These are phyloP conservation scores for Fopius arisanus DNA, from an alignment of 1,140 invertebrate genomes.

Conservation along the genomic window DNA sequence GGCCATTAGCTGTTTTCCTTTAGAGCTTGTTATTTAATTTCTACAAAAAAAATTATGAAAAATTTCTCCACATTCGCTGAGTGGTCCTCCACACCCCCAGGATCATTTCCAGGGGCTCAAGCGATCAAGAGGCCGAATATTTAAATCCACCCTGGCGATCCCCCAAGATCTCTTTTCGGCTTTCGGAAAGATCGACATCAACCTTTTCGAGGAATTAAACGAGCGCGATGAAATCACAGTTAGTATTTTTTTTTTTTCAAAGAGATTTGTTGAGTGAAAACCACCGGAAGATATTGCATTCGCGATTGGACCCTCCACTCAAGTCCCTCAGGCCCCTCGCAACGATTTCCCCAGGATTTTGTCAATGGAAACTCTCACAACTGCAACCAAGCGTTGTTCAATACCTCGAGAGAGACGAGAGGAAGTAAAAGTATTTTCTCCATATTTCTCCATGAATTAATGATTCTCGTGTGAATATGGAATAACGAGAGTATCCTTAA, in stretches of 20 bases:
- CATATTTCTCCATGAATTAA: neutral
- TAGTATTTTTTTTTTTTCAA: constrained; percentile 22
- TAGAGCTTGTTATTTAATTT: no score
- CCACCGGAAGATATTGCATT: constrained; percentile 8
- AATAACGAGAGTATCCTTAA: neutral
- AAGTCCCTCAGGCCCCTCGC: neutral
- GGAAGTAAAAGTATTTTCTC: neutral
- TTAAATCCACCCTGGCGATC: constrained; percentile 48
- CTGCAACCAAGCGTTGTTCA: neutral
- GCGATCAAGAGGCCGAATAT: constrained; percentile 52
- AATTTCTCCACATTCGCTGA: neutral
- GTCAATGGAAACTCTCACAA: neutral
- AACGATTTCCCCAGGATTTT: neutral
- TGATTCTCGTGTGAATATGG: neutral
- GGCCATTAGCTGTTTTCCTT: neutral
- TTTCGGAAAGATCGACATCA: constrained; percentile 10
- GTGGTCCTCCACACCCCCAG: neutral
- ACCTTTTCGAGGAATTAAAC: constrained; percentile 45
- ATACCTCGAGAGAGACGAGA: neutral
- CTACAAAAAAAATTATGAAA: neutral
- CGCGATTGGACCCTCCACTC: neutral
- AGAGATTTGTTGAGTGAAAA: constrained; percentile 2
- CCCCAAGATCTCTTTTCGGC: neutral
- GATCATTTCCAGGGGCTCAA: constrained; percentile 44
- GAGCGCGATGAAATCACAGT: constrained; percentile 31